Base-by-base conservation (phyloP, 1,140 invertebrate species). In the Colletes gigas region DNA sequence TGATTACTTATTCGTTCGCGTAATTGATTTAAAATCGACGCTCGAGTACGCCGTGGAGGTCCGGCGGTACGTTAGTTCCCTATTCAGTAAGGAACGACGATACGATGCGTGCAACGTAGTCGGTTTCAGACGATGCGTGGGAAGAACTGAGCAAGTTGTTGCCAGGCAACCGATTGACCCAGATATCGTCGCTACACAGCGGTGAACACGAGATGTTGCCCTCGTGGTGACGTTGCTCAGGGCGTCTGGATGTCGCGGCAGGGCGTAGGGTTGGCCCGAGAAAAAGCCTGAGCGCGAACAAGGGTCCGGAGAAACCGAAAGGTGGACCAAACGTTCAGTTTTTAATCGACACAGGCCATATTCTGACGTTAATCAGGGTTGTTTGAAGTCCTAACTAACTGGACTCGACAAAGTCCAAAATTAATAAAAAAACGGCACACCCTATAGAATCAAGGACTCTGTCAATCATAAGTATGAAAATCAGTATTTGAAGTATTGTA, bases 81-180 rank as follows among this genome's bases (percentile, higher is more conserved):
- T 73, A 55, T 66, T 65, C 54, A 57, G 41, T 41, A n/a, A 30
- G 73, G 68, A 63, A 69, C 55, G 66, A 39, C 52, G 62, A 3
- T 10, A 30, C 60, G 67, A 71, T 21, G 52, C 59, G 66, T 73
- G 54, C 50, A 83, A 69, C 59, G 69, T 71, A 70, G 74, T 71
- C 78, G 83, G 60, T 78, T 57, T 68, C 67, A 79, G 83, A 82
- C 69, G 71, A 71, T 70, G 86, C 88, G 88, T 88, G 81, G 86
- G 83, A 82, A 72, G 83, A 85, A 79, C 59, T 70, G 69, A 75
- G 69, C 70, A 55, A 77, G 70, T 47, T 59, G 87, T 88, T 89
- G 84, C 88, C 76, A 76, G 70, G 88, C 86, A 89, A 89, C 88
- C 84, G 82, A 82, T 84, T 88, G 87, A 89, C 87, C 88, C 63